Percentiles rank a stretch among this genome's conserved stretches.
Evolutionary conservation across 2,888 invertebrate genomes (phyloP).

Genomic region (Gisinianus flammeolus): DNA sequence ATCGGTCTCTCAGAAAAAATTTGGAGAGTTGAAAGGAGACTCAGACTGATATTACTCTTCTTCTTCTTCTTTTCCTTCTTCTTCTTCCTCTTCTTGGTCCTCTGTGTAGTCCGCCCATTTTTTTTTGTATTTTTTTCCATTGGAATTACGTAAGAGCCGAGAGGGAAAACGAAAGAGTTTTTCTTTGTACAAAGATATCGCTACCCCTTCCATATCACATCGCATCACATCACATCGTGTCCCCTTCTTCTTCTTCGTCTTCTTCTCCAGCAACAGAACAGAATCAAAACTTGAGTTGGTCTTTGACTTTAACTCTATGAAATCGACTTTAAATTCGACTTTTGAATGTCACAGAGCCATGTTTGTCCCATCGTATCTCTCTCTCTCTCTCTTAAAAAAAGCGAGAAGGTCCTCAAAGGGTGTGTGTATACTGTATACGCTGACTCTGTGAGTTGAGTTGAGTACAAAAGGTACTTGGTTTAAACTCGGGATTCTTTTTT

Average conservation of each 20-base stretch:
- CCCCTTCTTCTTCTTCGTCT: too few species aligned
- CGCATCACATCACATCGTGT: too few species aligned
- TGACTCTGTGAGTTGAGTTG: too few species aligned
- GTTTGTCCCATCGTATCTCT: background rate
- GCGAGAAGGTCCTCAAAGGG: too few species aligned
- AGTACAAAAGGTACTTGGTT: too few species aligned
- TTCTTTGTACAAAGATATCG: conserved; percentile 13
- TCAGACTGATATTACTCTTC: conserved; percentile 17
- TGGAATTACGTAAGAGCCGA: conserved; percentile 13
- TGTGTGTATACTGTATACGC: too few species aligned
- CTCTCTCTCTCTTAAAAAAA: too few species aligned
- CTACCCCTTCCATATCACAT: background rate
- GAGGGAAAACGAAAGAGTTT: conserved; percentile 33
- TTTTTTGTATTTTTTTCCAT: conserved; percentile 23
- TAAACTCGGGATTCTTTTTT: too few species aligned
- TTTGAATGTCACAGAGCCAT: background rate
- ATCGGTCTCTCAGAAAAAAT: conserved; percentile 14
- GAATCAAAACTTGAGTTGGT: background rate
- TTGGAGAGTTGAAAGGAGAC: conserved; percentile 23
- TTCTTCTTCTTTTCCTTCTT: background rate
- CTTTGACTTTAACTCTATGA: background rate
- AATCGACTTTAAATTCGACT: background rate
- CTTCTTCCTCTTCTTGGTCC: background rate
- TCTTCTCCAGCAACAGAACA: too few species aligned
- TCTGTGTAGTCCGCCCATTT: conserved; percentile 29